Conservation (phyloP, 1,140 invertebrate genomes). For the Heliconius congener region DNA sequence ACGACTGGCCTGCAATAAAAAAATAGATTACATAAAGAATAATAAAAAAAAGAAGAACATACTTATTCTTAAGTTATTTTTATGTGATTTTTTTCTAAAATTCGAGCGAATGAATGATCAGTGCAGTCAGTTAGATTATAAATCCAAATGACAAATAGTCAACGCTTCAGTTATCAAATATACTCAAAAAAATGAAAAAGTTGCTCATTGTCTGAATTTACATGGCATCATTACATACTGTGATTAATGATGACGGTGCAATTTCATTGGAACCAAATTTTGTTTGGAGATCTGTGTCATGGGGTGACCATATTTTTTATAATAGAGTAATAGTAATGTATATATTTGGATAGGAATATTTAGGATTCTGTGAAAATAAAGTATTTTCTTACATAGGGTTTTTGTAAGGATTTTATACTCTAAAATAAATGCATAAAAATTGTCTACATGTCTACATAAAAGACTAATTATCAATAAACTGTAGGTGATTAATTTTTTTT, state of each 20-base stretch:
- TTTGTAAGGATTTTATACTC: too few species aligned
- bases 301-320: constrained; percentile 35
- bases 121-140: background rate
- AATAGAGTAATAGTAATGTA: background rate
- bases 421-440: too few species aligned
- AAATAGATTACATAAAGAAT: too few species aligned
- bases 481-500: too few species aligned
- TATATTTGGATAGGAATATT: too few species aligned
- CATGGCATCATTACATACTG: constrained; percentile 63
- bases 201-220: constrained; percentile 57
- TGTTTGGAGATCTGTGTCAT: constrained; percentile 36
- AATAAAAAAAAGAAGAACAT: too few species aligned
- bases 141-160: constrained; percentile 34
- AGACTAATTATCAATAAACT: too few species aligned
- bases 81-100: background rate
- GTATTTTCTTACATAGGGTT: too few species aligned
- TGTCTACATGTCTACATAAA: too few species aligned
- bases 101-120: background rate
- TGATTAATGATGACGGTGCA: constrained; percentile 65
- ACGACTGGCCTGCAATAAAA: too few species aligned
- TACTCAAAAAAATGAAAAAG: constrained; percentile 57
- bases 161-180: constrained; percentile 23
- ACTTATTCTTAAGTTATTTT: background rate
- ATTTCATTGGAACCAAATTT: constrained; percentile 63
- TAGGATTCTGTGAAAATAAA: too few species aligned